Conservation (phyloP, 37 sponge, comb jelly and placozoan species). For the Ianthella basta region DNA sequence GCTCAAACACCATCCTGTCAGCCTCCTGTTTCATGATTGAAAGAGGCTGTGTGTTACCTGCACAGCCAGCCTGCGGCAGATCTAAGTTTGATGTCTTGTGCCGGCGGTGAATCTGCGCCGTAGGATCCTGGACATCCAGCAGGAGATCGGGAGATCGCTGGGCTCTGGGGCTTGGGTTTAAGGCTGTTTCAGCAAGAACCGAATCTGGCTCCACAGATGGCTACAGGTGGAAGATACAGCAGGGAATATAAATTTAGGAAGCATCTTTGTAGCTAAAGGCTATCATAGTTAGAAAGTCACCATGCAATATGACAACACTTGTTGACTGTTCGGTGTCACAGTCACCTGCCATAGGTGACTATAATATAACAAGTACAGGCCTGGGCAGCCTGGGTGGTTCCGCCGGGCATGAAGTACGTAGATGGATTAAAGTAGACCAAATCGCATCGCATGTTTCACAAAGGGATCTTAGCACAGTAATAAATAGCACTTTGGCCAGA, state of each 20-base stretch:
- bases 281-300: too few relatives aligned
- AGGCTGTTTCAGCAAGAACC: not conserved
- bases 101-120: constrained; percentile 1
- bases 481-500: too few relatives aligned
- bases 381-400: too few relatives aligned
- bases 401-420: too few relatives aligned
- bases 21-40: constrained; percentile 1
- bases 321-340: too few relatives aligned
- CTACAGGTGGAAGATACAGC: not conserved
- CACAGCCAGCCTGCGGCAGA: not conserved
- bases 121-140: not conserved
- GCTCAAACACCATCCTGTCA: constrained; percentile 14
- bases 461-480: too few relatives aligned
- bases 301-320: too few relatives aligned
- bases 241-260: not conserved
- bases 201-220: constrained; percentile 24
- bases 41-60: not conserved
- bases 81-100: not conserved
- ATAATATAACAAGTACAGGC: too few relatives aligned
- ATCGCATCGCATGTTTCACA: too few relatives aligned
- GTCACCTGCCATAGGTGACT: too few relatives aligned
- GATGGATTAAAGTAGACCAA: too few relatives aligned
- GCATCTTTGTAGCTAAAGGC: too few relatives aligned
- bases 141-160: not conserved
- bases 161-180: not conserved